Base-by-base conservation (phyloP, 37 sponge, comb jelly and placozoan genomes). In the Beroe ovata region DNA sequence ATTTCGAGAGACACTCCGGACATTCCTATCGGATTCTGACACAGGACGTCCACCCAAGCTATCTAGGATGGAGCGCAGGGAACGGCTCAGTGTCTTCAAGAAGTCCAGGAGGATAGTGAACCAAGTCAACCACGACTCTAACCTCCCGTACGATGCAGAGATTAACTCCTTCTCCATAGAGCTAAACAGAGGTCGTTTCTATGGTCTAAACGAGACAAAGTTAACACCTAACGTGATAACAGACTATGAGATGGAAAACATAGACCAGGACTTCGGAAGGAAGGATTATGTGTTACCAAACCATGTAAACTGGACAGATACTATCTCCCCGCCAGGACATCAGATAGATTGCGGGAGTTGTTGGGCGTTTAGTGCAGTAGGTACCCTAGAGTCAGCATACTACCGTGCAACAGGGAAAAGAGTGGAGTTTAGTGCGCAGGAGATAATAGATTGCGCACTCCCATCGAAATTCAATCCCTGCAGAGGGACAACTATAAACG, bases 111-210 rank as follows among this genome's bases (percentile, higher is more conserved):
- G 41, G 14, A 77, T 40, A 38, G 84, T 77, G 22, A 6, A 77
- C 54, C 2, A 77, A 36, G 33, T 77, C 8, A 77, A 77, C 47
- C 42, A 77, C 25, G 84, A 77, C 28, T 42, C 26, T 3, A 42
- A 30, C 26, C 8, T 40, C 47, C 41, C 84, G 26, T 77, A 41
- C 84, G 41, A 11, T 19, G 47, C 84, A 1, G 47, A 77, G 29
- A 39, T 77, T n/a, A 77, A 77, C 47, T 16, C 38, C 16, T 77
- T 77, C 28, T 36, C 38, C 6, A 66, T 66, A 29, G 69, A 66
- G 35, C 69, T 30, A 30, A 37, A 29, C 35, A 66, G 35, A 11
- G 16, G 36, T 30, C 25, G 32, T 18, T 30, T 34, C 69, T 30
- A 34, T 37, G 69, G 69, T 11, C 2, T 66, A 4, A 66, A 66